These are phyloP conservation scores for Aphidius colemani DNA, from an alignment of 2,888 invertebrate genomes.

Conservation along the genomic window DNA sequence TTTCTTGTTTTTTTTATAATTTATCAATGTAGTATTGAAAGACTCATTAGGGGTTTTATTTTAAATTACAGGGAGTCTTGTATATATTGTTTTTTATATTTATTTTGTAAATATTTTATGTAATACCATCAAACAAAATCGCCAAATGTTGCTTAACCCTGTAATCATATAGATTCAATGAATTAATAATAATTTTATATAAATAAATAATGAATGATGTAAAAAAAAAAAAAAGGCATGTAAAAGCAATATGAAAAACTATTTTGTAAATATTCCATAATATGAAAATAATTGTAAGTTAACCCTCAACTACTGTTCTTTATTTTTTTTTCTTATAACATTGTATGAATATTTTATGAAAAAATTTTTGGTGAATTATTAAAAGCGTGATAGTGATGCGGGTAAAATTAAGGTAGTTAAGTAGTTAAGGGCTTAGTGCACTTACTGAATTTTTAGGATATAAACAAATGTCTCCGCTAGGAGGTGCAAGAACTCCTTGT, in stretches of 20 bases:
- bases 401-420: not conserved
- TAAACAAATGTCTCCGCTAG: constrained; percentile 62
- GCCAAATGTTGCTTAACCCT: constrained; percentile 9
- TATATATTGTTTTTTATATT: constrained; percentile 12
- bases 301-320: constrained; percentile 1
- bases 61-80: constrained; percentile 22
- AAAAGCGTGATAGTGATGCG: not conserved
- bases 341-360: not conserved
- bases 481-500: constrained; percentile 60
- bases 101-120: constrained; percentile 8
- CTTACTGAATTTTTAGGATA: constrained; percentile 61
- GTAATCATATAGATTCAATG: constrained; percentile 13
- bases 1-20: constrained; percentile 9
- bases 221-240: not conserved
- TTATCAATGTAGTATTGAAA: constrained; percentile 18
- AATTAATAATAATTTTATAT: constrained; percentile 7
- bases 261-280: not conserved
- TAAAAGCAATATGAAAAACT: not conserved
- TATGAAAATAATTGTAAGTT: not conserved
- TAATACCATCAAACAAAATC: too few relatives aligned
- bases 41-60: constrained; percentile 12
- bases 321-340: not conserved
- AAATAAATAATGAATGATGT: not conserved
- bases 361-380: not conserved
- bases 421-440: constrained; percentile 33